Evolutionary conservation across 2,888 invertebrate species (phyloP), one percentile per base, ranked within the genome.

Genomic region (Melangyna quadrimaculata): DNA sequence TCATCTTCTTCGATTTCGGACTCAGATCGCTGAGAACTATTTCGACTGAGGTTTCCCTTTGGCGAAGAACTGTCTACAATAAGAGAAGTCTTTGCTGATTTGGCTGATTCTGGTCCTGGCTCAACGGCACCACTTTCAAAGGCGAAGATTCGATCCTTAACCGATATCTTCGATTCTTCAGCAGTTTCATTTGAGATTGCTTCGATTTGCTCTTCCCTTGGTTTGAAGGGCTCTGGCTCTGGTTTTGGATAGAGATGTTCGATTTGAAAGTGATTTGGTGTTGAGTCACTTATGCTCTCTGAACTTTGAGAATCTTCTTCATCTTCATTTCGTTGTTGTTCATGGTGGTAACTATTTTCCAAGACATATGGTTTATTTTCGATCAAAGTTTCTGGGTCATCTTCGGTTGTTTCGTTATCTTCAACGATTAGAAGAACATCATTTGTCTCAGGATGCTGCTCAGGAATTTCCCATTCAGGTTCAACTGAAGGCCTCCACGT

Each of bases 1-100:
- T 95, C 95, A 88, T 95, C 95, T 89, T 95, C 95, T 84, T 93
- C 93, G 55, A 91, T 89, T 88, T 92, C 92, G 0, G 93, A 93
- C 87, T 93, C 93, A n/a, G 93, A 91, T 6, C 90, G 90, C 78
- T 92, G 92, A 14, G 90, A 91, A 35, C 92, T 91, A 43, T 91
- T 91, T 19, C 91, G 89, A 9, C 90, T 91, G 0, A 91, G 88
- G 3, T 90, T 89, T 12, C 90, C 90, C 78, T 90, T 90, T 7
- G 89, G 88, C 0, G 87, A 89, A 2, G 87, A 88, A 59, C 90
- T 90, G 27, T 90, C 91, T 7, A 91, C 91, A 0, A 89, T 89
- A 1, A 92, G 83, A 3, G 90, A 89, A 5, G 57, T 71, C 37
- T 70, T 82, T 9, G 71, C 37, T 14, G 59, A n/a, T 17, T 72